A percentile compares a stretch with the other conserved stretches of the same genome.
These are phyloP conservation scores for Epinephelus fuscoguttatus DNA, from an alignment of 2,113 vertebrate species.

Conservation along the genomic window DNA sequence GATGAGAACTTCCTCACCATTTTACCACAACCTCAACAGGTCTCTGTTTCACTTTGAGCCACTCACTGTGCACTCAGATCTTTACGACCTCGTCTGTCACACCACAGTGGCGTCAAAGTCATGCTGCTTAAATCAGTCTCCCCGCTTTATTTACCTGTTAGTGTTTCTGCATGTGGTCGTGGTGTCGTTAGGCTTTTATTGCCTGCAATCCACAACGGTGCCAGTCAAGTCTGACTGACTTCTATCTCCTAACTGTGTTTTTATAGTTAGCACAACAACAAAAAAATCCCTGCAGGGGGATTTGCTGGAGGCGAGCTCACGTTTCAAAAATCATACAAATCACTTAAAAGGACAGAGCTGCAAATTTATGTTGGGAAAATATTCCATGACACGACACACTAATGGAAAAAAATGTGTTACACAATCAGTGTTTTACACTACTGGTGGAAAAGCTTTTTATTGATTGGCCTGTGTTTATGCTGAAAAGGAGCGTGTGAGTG, in stretches of 20 bases:
- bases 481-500: conserved; percentile 54
- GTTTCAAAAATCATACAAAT: conserved; percentile 37
- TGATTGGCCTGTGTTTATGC: conserved; percentile 63
- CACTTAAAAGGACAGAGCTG: conserved; percentile 10
- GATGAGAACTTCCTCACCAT: conserved; percentile 66
- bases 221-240: conserved; percentile 55
- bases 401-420: conserved; percentile 35
- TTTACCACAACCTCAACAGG: conserved; percentile 59
- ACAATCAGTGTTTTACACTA: conserved; percentile 39
- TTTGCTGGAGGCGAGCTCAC: background rate
- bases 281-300: conserved; percentile 18
- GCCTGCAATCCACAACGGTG: conserved; percentile 67
- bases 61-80: conserved; percentile 61
- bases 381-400: conserved; percentile 45
- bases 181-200: conserved; percentile 71
- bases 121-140: conserved; percentile 67
- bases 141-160: conserved; percentile 69
- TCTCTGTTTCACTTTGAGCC: conserved; percentile 49
- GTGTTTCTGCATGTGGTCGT: conserved; percentile 60
- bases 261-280: conserved; percentile 42
- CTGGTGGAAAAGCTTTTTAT: conserved; percentile 55
- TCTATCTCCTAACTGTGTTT: conserved; percentile 41
- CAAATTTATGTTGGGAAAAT: conserved; percentile 46
- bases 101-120: conserved; percentile 70
- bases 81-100: conserved; percentile 75